A percentile compares a stretch with the other conserved stretches of the same genome.
phyloP scores from a whole-genome alignment of 1,140 invertebrate genomes.

The Temnothorax curvispinosus region DNA sequence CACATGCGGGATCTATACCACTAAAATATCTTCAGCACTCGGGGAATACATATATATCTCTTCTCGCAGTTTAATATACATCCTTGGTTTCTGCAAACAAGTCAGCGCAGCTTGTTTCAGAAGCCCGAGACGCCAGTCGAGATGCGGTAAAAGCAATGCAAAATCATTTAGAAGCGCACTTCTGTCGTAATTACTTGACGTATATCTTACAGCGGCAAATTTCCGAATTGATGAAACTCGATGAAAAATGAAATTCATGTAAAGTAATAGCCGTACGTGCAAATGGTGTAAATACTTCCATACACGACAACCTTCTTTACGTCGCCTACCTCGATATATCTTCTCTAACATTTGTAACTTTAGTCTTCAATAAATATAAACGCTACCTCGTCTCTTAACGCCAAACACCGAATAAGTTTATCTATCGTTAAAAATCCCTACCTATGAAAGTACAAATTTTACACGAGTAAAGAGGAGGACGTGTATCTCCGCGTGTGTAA shows the following conservation, averaged over 20 bases:
- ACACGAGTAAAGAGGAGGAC: slow-evolving; percentile 36
- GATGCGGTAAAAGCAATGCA: background rate
- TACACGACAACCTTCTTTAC: slow-evolving; percentile 38
- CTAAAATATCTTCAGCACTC: background rate
- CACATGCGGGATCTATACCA: background rate
- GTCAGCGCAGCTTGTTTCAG: background rate
- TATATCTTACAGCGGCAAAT: background rate
- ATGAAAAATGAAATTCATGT: background rate
- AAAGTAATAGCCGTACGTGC: background rate
- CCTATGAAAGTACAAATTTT: slow-evolving; percentile 80
- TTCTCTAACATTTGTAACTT: slow-evolving; percentile 42
- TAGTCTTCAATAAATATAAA: slow-evolving; percentile 63
- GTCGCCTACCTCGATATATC: background rate
- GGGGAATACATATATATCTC: background rate
- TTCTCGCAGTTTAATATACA: background rate
- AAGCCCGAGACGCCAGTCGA: background rate
- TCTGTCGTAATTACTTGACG: background rate
- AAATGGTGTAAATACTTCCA: background rate
- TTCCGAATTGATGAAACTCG: background rate
- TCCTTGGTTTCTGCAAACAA: background rate
- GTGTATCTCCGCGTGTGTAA: slow-evolving; percentile 37
- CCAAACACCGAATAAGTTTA: slow-evolving; percentile 65
- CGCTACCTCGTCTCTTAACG: slow-evolving; percentile 63
- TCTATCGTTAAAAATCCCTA: slow-evolving; percentile 66
- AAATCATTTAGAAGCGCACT: background rate